phyloP scores from a whole-genome alignment of 2,797 vertebrate species.

The Rhinatrema bivittatum region DNA sequence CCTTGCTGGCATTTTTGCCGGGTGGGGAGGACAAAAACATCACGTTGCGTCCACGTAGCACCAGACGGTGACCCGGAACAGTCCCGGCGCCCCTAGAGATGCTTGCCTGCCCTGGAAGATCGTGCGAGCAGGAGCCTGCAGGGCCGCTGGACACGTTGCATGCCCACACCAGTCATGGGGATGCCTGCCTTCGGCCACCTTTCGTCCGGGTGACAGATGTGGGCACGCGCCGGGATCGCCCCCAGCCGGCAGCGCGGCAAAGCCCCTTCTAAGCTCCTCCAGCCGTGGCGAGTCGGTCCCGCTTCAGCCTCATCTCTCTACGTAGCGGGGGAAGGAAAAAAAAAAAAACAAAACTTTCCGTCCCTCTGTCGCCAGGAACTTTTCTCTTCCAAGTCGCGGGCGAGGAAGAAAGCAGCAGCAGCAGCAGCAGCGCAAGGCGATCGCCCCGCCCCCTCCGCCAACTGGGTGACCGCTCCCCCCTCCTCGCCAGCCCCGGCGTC shows the following conservation, averaged over 20 bases:
- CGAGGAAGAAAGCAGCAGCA: too few species aligned
- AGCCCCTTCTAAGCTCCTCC: background rate
- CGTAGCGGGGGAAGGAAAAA: background rate
- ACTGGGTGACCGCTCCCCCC: background rate
- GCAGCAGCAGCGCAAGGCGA: background rate
- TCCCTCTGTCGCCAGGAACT: too few species aligned
- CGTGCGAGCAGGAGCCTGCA: background rate
- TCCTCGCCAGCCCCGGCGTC: background rate
- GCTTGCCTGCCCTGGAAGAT: background rate
- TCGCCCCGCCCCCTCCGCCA: background rate
- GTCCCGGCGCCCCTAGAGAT: background rate
- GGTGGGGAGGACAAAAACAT: too few species aligned
- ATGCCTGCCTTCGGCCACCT: background rate
- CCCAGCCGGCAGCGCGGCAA: background rate
- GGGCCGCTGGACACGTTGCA: background rate
- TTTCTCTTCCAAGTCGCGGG: background rate
- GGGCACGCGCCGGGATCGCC: background rate
- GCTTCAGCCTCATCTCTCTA: background rate
- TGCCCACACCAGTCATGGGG: background rate
- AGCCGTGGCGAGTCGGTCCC: background rate
- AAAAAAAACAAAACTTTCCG: too few species aligned
- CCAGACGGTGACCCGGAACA: background rate
- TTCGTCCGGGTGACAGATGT: background rate
- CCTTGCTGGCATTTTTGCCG: background rate
- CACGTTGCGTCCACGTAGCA: background rate